Percentiles rank a stretch among this genome's conserved stretches.
phyloP scores from a whole-genome alignment of 2,888 invertebrate genomes.

The Stenotaenia linearis region DNA sequence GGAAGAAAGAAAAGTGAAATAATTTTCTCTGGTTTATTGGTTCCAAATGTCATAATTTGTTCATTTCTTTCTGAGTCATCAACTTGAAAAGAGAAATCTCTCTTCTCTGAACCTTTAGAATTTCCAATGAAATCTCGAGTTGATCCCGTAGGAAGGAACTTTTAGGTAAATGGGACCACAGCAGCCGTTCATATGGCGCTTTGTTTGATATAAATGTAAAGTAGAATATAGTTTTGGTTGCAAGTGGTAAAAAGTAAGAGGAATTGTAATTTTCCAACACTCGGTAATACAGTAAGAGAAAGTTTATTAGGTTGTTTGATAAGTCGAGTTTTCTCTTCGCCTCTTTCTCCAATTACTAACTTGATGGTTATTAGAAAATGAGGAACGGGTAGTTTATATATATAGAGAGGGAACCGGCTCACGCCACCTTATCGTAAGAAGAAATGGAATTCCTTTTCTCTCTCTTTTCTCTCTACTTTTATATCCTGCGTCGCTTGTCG shows the following conservation, averaged over 20 bases:
- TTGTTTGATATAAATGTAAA: constrained; percentile 26
- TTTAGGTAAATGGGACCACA: constrained; percentile 24
- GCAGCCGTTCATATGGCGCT: constrained; percentile 18
- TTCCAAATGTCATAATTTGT: constrained; percentile 12
- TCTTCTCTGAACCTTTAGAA: background rate
- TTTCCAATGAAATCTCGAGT: constrained; percentile 26
- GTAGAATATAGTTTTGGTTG: background rate
- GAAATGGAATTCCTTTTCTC: constrained; percentile 17
- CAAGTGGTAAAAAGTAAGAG: background rate
- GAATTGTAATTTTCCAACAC: background rate
- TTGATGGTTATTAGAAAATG: constrained; percentile 17
- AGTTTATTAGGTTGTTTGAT: constrained; percentile 14
- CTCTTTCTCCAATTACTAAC: constrained; percentile 11
- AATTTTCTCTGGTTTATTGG: background rate
- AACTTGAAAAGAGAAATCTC: constrained; percentile 16
- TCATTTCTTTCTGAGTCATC: constrained; percentile 17
- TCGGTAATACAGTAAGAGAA: background rate
- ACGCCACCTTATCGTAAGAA: constrained; percentile 21
- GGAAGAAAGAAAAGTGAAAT: background rate
- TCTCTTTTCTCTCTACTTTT: background rate
- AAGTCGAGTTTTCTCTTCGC: background rate
- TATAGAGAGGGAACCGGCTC: constrained; percentile 14
- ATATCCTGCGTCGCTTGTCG: constrained; percentile 24
- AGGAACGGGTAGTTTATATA: constrained; percentile 17
- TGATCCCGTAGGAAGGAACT: constrained; percentile 11